Conservation (phyloP, 2,797 vertebrate species). For the Xenopus petersii region DNA sequence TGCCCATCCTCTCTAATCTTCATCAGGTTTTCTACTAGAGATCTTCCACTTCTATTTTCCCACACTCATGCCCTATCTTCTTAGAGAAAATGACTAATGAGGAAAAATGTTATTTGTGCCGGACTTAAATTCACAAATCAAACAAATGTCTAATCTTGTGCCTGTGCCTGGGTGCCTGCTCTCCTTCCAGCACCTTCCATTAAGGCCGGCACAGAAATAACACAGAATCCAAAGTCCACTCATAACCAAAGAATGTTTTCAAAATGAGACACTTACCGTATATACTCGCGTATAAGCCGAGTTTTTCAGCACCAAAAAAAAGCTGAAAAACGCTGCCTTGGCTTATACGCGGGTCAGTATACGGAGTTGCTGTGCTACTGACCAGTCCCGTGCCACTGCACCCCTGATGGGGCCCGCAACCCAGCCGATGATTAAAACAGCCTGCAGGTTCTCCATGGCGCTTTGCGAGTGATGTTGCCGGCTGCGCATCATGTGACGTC, state of each 20-base stretch:
- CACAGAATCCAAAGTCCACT: not conserved
- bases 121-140: constrained; percentile 17
- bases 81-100: constrained; percentile 31
- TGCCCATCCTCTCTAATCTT: too few species aligned
- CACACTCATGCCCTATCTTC: not conserved
- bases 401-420: too few species aligned
- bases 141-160: constrained; percentile 20
- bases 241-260: constrained; percentile 18
- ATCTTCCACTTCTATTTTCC: not conserved
- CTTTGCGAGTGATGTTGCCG: too few species aligned
- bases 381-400: too few species aligned
- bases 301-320: too few species aligned
- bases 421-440: too few species aligned
- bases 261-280: constrained; percentile 8
- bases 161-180: constrained; percentile 12
- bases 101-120: constrained; percentile 4
- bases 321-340: too few species aligned
- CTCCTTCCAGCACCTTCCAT: constrained; percentile 20
- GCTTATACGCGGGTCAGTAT: too few species aligned
- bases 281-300: too few species aligned
- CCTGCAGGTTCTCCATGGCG: too few species aligned
- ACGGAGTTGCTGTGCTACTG: too few species aligned
- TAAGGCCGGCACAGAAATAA: constrained; percentile 17
- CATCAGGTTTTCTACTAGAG: not conserved
- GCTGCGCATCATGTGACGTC: too few species aligned